Evolutionary conservation across 2,113 vertebrate species (phyloP), one percentile per base, ranked within the genome.

Genomic region (Prochilodus magdalenae): DNA sequence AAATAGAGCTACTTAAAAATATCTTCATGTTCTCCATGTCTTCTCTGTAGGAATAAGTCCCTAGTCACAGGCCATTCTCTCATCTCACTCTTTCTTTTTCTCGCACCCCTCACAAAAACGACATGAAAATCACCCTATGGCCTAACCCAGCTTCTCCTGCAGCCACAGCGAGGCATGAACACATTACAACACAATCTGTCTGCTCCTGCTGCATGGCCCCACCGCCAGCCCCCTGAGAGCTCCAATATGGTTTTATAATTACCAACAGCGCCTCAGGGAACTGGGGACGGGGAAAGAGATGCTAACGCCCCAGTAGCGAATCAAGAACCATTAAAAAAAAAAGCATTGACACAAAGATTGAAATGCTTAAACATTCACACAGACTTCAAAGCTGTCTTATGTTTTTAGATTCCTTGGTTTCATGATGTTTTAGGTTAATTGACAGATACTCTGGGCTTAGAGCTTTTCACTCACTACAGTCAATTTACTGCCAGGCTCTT

Each of bases 1-100:
- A n/a, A 80, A 88, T 77, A 73, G 83, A 71, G 53, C 75, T 77
- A 62, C 62, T 86, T 74, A 86, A 87, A 85, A 84, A 76, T 85
- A 87, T 73, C 71, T 65, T 78, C 81, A 84, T 78, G n/a, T 82
- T 70, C 79, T 55, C 65, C 69, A 79, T 26, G 16, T 60, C 40
- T 29, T 81, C 79, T 4, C 40, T n/a, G 65, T 75, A 77, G 83
- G 75, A 85, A 77, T 55, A 76, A 67, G 70, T 84, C 79, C 85
- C 79, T 53, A 71, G 67, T 75, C 29, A 4, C 24, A 0, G 22
- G 36, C 79, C n/a, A 27, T 55, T 24, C 66, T 51, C 69, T 77
- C 73, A 63, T 29, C 65, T 69, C 79, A 53, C 49, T 13, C 1
- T 63, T 33, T 51, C 59, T 72, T 16, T 79, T 63, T 70, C 47